phyloP scores from a whole-genome alignment of 2,113 vertebrate genomes.

The Onychostruthus taczanowskii region DNA sequence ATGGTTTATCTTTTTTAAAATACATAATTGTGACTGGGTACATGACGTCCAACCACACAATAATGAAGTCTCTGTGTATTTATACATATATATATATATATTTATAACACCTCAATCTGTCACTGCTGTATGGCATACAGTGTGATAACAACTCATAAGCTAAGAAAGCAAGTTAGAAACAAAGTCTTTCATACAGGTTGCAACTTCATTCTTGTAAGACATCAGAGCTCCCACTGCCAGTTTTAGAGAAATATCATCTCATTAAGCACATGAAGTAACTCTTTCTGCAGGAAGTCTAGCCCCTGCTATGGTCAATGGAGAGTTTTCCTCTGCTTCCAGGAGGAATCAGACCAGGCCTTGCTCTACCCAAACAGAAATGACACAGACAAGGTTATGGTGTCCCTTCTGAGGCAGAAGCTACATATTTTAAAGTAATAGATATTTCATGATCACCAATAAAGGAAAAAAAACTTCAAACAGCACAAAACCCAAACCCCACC shows the following conservation, averaged over 20 bases:
- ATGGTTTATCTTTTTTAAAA: neutral
- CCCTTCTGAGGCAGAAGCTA: neutral
- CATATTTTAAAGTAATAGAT: neutral
- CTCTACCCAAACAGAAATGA: neutral
- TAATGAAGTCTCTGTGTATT: neutral
- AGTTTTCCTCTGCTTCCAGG: neutral
- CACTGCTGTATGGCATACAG: neutral
- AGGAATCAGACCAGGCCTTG: neutral
- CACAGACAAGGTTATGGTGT: neutral
- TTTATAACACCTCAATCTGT: neutral
- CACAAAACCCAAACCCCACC: neutral
- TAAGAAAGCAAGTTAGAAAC: neutral
- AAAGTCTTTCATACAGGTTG: neutral
- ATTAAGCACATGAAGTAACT: neutral
- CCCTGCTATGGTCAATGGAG: neutral
- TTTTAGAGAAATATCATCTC: neutral
- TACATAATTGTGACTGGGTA: neutral
- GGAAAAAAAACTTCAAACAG: neutral
- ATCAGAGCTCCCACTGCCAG: neutral
- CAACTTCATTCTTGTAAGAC: neutral
- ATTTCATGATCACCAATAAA: neutral
- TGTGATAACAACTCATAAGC: neutral
- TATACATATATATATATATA: neutral
- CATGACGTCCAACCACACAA: neutral
- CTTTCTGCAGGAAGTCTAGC: neutral